phyloP scores from a whole-genome alignment of 2,888 invertebrate species.

The Amiota communis region DNA sequence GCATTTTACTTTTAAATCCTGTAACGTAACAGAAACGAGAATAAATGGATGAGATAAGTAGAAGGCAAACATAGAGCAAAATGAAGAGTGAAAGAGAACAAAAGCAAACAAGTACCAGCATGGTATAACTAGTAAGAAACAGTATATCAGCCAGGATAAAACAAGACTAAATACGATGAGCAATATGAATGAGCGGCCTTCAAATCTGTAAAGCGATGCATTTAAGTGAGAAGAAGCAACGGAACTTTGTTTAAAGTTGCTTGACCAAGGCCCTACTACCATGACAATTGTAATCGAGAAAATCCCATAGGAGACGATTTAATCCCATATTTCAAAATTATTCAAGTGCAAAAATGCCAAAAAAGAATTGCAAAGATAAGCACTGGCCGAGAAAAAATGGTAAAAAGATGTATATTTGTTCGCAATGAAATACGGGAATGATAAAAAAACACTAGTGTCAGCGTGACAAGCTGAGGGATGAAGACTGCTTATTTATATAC shows the following conservation, averaged over 20 bases:
- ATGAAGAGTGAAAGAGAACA: background rate
- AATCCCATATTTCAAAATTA: slow-evolving; percentile 71
- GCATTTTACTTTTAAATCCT: too few species aligned
- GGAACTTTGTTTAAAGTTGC: too few species aligned
- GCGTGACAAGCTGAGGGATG: too few species aligned
- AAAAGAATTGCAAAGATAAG: slow-evolving; percentile 66
- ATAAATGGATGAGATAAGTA: too few species aligned
- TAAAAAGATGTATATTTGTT: background rate
- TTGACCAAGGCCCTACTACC: slow-evolving; percentile 33
- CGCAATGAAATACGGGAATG: too few species aligned
- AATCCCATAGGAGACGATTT: slow-evolving; percentile 71
- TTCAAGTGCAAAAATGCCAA: slow-evolving; percentile 71
- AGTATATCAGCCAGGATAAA: too few species aligned
- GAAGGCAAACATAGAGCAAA: too few species aligned
- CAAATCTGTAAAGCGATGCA: too few species aligned
- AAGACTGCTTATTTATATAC: background rate
- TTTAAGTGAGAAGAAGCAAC: too few species aligned
- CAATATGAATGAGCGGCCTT: slow-evolving; percentile 12
- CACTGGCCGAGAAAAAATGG: slow-evolving; percentile 44
- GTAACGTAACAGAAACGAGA: too few species aligned
- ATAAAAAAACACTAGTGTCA: too few species aligned
- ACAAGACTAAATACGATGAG: background rate
- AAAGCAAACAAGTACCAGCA: background rate
- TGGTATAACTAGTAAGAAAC: background rate
- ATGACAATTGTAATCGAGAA: slow-evolving; percentile 69